Conservation (phyloP, 2,888 invertebrate species). For the Ditula angustiorana region DNA sequence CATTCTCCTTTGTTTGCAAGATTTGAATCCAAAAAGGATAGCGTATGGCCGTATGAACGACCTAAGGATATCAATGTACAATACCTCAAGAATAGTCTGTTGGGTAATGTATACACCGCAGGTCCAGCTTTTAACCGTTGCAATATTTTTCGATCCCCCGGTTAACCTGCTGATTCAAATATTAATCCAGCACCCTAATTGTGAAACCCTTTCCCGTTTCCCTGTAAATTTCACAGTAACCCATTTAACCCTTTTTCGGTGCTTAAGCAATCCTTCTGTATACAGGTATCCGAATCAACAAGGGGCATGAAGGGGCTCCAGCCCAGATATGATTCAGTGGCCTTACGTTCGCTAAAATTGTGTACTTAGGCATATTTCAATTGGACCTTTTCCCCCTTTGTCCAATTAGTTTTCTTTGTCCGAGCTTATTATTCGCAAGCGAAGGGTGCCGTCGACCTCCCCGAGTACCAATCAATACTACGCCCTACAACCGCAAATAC, state of each 20-base stretch:
- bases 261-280: slow-evolving; percentile 7
- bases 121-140: slow-evolving; percentile 2
- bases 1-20: no score
- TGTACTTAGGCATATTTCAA: slow-evolving; percentile 5
- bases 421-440: slow-evolving; percentile 65
- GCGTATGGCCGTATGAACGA: no score
- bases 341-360: slow-evolving; percentile 4
- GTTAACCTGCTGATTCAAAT: slow-evolving; percentile 29
- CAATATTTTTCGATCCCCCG: neutral
- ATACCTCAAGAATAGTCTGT: neutral
- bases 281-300: slow-evolving; percentile 4
- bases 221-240: slow-evolving; percentile 10
- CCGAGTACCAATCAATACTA: slow-evolving; percentile 68
- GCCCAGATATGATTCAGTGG: slow-evolving; percentile 1
- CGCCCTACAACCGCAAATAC: slow-evolving; percentile 52
- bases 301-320: neutral
- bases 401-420: slow-evolving; percentile 56
- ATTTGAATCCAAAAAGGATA: no score
- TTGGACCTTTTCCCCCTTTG: slow-evolving; percentile 44
- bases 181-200: slow-evolving; percentile 25
- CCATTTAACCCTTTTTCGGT: slow-evolving; percentile 20
- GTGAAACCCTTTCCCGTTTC: slow-evolving; percentile 19
- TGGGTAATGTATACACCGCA: neutral
- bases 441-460: slow-evolving; percentile 57
- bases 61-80: neutral